These are phyloP conservation scores for Oreochromis grahami DNA, from an alignment of 2,797 vertebrate genomes.

Conservation along the genomic window DNA sequence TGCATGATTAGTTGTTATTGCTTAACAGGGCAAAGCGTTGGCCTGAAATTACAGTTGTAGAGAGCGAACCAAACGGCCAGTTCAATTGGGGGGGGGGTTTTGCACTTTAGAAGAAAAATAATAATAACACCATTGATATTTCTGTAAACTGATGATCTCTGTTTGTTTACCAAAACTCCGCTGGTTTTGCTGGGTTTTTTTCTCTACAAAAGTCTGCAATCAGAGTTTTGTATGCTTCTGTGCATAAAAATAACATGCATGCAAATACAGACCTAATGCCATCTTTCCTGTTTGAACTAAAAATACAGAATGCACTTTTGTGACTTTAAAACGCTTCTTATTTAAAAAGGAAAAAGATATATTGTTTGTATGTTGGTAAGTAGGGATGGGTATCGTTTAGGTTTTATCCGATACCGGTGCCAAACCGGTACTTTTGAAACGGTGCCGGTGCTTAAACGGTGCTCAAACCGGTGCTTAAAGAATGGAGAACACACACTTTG, in stretches of 20 bases:
- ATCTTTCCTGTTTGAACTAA: neutral
- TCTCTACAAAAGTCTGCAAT: neutral
- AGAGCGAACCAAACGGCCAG: constrained; percentile 11
- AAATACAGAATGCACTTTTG: neutral
- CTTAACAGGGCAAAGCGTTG: constrained; percentile 25
- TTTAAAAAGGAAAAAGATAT: neutral
- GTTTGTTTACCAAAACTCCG: neutral
- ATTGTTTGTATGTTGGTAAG: neutral
- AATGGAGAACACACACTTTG: too few relatives aligned
- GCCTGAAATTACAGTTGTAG: constrained; percentile 37
- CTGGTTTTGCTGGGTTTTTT: neutral
- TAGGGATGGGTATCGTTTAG: too few relatives aligned
- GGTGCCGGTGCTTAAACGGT: too few relatives aligned
- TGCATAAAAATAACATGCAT: neutral
- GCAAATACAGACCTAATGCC: neutral
- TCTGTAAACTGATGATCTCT: constrained; percentile 3
- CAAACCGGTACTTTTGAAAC: too few relatives aligned
- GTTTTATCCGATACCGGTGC: too few relatives aligned
- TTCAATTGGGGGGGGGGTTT: constrained; percentile 4
- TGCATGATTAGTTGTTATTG: constrained; percentile 65
- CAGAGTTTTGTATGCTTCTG: neutral
- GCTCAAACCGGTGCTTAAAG: too few relatives aligned
- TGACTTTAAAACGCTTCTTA: neutral
- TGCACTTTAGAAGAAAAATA: neutral
- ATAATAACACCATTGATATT: neutral